Evolutionary conservation across 2,888 invertebrate genomes (phyloP).

Genomic region (Trachelus stipa): DNA sequence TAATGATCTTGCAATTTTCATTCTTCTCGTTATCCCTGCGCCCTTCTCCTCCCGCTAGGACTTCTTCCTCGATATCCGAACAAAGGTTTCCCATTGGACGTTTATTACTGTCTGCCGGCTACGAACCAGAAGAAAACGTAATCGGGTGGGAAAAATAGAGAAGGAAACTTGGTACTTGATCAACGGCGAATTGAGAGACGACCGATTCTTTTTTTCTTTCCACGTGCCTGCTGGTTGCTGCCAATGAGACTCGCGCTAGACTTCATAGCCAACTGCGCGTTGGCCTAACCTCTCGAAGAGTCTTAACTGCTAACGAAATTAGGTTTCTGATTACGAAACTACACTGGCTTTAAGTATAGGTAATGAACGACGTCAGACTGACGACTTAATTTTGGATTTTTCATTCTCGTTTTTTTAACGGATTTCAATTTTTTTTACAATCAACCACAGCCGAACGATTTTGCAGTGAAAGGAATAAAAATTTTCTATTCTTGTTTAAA

Average conservation of each 20-base stretch:
- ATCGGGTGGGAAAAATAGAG: neutral
- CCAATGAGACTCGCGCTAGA: constrained; percentile 10
- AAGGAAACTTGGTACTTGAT: neutral
- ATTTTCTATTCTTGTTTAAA: no score
- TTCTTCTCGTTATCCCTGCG: neutral
- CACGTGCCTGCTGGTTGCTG: constrained; percentile 6
- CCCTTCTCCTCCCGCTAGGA: neutral
- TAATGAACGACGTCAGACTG: neutral
- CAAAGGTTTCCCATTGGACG: neutral
- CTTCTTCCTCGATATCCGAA: neutral
- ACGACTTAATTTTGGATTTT: neutral
- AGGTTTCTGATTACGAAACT: constrained; percentile 9
- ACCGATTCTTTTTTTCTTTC: constrained; percentile 34
- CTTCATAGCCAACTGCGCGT: constrained; percentile 35
- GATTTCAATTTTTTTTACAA: neutral
- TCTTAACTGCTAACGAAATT: constrained; percentile 1
- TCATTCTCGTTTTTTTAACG: neutral
- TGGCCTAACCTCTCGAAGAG: neutral
- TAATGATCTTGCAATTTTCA: neutral
- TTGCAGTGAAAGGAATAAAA: no score
- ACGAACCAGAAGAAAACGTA: neutral
- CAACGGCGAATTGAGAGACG: neutral
- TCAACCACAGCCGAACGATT: no score
- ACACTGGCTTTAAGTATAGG: neutral
- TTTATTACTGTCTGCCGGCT: neutral